Base-by-base conservation (phyloP, 2,888 invertebrate species). In the Amblyteles armatorius region DNA sequence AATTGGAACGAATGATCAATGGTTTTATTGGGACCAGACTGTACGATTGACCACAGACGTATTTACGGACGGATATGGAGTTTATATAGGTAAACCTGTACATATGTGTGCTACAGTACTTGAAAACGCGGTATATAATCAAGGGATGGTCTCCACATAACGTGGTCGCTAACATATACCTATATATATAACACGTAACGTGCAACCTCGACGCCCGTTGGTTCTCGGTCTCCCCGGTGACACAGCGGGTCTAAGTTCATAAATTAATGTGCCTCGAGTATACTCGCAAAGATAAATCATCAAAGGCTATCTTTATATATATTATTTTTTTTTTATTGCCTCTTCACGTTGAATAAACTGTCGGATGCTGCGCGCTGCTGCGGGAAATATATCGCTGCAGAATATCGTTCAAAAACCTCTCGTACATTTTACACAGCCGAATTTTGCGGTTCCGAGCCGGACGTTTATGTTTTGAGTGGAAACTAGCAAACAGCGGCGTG, bases 291-390 rank as follows among this genome's bases (percentile, higher is more conserved):
- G 36, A 65, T 65, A 65, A 36, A 65, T 65, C 65, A 65, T 40
- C 65, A 40, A 36, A 65, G 65, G 40, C 65, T 65, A 65, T 65
- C 65, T 65, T 65, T 65, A 65, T 65, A 65, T 40, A 40, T 40
- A 6, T 36, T 22, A 57, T 57, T 26, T 57, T 26, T 19, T 26
- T 22, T n/a, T 65, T 65, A 9, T 71, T 29, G 36, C 48, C 7
- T 33, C 16, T 67, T 44, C 44, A 82, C 73, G 29, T 74, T 69
- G 69, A 71, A 83, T 80, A 79, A 76, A 74, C 83, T 76, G 79
- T 83, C 83, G 72, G 83, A 44, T 16, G 11, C 2, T 40, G 33
- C 36, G 19, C 19, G 36, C n/a, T 2, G 40, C 40, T 65, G 65
- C 19, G 11, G n/a, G 19, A 65, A 36, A 36, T 65, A 65, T 19